Evolutionary conservation across 23 tunicate species (phyloP).

Genomic region (Styela clava): DNA sequence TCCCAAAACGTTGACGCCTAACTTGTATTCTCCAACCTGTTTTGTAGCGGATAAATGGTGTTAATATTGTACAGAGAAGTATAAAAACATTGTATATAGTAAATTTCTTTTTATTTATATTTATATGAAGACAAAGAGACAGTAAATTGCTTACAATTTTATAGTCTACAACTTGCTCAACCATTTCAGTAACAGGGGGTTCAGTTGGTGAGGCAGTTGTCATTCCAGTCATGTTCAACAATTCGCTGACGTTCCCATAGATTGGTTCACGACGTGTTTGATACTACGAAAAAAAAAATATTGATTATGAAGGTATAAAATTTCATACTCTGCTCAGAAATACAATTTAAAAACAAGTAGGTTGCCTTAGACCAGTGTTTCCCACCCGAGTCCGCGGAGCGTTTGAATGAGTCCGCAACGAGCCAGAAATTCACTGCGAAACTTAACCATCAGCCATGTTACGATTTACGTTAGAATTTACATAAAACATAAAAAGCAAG

Average conservation of each 20-base stretch:
- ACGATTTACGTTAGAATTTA: too few relatives aligned
- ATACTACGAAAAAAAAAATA: conserved; percentile 42
- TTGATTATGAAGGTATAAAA: not conserved
- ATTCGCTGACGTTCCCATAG: conserved; percentile 37
- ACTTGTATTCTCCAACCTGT: conserved; percentile 82
- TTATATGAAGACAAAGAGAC: too few relatives aligned
- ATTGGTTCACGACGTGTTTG: conserved; percentile 70
- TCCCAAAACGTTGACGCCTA: conserved; percentile 84
- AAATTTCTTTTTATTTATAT: too few relatives aligned
- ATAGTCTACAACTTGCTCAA: conserved; percentile 55
- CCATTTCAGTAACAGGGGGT: conserved; percentile 32
- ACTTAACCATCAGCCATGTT: too few relatives aligned
- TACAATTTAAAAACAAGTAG: too few relatives aligned
- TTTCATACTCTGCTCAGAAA: too few relatives aligned
- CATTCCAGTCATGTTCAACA: conserved; percentile 12
- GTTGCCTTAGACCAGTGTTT: too few relatives aligned
- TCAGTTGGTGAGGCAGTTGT: conserved; percentile 27
- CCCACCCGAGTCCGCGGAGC: too few relatives aligned
- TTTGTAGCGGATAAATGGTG: not conserved
- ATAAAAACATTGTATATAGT: not conserved
- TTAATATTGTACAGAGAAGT: not conserved
- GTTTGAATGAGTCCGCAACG: too few relatives aligned
- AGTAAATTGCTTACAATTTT: conserved; percentile 57
- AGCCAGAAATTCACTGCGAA: too few relatives aligned
- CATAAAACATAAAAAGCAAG: too few relatives aligned